Conservation (phyloP, 2,797 vertebrate species). For the Chelonia mydas region DNA sequence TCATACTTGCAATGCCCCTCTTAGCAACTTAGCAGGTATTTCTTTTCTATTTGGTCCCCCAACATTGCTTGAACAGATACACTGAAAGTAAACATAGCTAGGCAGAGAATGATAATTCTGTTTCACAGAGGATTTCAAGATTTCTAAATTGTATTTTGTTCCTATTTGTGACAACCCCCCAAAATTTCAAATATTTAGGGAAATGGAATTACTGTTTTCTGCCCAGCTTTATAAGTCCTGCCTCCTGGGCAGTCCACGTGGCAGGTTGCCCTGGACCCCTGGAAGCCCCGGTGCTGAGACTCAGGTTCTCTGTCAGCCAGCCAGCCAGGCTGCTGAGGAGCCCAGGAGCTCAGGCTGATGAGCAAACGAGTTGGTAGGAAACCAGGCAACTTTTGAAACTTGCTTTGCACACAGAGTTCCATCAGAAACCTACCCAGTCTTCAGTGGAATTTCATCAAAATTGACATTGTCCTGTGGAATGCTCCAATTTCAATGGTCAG, state of each 20-base stretch:
- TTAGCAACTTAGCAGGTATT: not conserved
- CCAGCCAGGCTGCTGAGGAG: not conserved
- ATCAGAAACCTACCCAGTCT: not conserved
- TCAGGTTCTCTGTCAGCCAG: not conserved
- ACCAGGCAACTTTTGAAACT: fast-evolving
- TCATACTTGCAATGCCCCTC: not conserved
- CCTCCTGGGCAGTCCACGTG: not conserved
- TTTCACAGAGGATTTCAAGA: too few species aligned
- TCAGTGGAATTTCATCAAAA: not conserved
- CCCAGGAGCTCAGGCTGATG: not conserved
- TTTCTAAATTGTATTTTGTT: not conserved
- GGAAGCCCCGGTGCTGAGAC: not conserved
- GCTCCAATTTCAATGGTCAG: not conserved
- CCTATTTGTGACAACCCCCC: not conserved
- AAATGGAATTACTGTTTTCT: not conserved
- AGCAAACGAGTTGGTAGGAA: constrained; percentile 1
- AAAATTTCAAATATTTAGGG: not conserved
- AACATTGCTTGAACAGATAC: not conserved
- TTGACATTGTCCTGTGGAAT: not conserved
- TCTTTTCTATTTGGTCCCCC: not conserved
- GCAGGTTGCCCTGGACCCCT: not conserved
- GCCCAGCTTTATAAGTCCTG: not conserved
- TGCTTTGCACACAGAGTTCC: not conserved
- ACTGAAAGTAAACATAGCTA: constrained; percentile 5
- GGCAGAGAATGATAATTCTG: too few species aligned